Conservation (phyloP, 2,888 invertebrate species). For the Epiblema foenella region DNA sequence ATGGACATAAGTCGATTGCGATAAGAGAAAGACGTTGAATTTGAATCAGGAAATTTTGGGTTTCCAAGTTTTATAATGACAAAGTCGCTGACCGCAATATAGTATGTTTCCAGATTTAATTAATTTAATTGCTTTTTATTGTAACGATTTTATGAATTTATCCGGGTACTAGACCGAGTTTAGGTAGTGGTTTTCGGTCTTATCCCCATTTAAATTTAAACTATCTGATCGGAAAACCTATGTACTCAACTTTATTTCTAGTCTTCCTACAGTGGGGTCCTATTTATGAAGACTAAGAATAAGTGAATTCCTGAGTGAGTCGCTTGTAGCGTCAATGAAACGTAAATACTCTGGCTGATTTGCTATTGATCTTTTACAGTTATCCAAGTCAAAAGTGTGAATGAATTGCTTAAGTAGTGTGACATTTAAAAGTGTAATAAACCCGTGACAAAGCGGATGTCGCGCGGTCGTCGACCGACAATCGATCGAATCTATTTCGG, state of each 20-base stretch:
- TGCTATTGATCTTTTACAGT: conserved; percentile 1
- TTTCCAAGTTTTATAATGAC: no score
- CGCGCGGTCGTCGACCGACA: conserved; percentile 57
- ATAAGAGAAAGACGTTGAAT: neutral
- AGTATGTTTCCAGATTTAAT: no score
- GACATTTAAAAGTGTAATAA: conserved; percentile 41
- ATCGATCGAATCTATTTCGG: conserved; percentile 60
- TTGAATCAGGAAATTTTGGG: neutral
- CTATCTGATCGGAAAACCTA: no score
- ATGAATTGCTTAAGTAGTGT: conserved; percentile 37
- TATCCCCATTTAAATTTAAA: no score
- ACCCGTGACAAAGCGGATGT: conserved; percentile 51
- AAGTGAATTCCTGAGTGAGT: no score
- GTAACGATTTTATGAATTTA: neutral
- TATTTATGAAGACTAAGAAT: no score
- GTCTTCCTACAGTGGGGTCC: no score
- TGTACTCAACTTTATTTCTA: no score
- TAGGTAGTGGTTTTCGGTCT: no score
- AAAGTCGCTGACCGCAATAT: no score
- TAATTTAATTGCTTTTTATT: no score
- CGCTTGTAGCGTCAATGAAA: neutral
- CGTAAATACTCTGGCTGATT: neutral
- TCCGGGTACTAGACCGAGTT: neutral
- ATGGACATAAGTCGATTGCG: no score
- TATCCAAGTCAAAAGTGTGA: conserved; percentile 22